Evolutionary conservation across 2,797 vertebrate genomes (phyloP), one percentile per base, ranked within the genome.

Genomic region (Acipenser ruthenus): DNA sequence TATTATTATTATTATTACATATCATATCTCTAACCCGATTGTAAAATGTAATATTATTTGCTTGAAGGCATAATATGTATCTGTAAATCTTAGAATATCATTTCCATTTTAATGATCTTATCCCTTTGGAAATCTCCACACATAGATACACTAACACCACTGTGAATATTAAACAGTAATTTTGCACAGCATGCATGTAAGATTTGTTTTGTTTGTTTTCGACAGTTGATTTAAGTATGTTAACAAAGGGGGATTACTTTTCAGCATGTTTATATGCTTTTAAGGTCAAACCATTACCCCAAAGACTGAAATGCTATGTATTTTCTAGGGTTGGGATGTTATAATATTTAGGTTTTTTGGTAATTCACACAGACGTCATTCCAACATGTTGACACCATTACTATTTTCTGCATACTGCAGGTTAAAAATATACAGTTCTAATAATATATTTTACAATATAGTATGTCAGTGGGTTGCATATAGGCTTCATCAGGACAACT

Each of bases 101-200:
- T 72, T 75, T 79, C 73, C 77, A 77, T 79, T 75, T 74, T 75
- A 77, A 77, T 75, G 74, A 72, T 72, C 74, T 74, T 67, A 79
- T 75, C 68, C 68, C 66, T 65, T 67, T 60, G 65, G 65, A 68
- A 71, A 74, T 75, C 72, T 66, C 12, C 53, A 15, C 12, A 52
- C 1, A 50, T 10, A 23, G 23, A 8, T 18, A n/a, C 52, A 13
- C n/a, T 12, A 8, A 6, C 15, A n/a, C 15, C 6, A 53, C 51
- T 12, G 12, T 6, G 37, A 37, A 37, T 37, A 37, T 37, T 37
- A 37, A 37, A 37, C 37, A 37, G 37, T 4, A 37, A 37, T 37
- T 37, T 37, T 37, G 37, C 37, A 37, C 37, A 37, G 37, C 37
- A 37, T 37, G 37, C 37, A 37, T 37, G 3, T 37, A 37, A 37